A percentile compares a stretch with the other conserved stretches of the same genome.
Evolutionary conservation across 2,888 invertebrate genomes (phyloP).

Genomic region (Acronicta leporina): DNA sequence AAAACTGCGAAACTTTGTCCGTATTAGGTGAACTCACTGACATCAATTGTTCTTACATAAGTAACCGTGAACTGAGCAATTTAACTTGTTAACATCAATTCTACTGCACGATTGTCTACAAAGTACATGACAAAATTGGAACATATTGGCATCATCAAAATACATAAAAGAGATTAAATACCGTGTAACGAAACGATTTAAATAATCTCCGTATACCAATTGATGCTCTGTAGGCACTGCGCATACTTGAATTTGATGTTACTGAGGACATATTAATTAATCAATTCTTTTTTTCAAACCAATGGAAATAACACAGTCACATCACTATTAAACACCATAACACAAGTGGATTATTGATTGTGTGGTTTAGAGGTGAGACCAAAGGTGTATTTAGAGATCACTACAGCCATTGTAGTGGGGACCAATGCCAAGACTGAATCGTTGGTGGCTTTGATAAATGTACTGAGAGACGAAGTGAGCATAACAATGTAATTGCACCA

Average conservation of each 20-base stretch:
- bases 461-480: slow-evolving; percentile 82
- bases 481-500: slow-evolving; percentile 88
- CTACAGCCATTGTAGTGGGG: slow-evolving; percentile 80
- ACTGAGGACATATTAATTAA: slow-evolving; percentile 85
- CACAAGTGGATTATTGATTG: slow-evolving; percentile 54
- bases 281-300: slow-evolving; percentile 43
- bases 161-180: slow-evolving; percentile 70
- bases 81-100: slow-evolving; percentile 48
- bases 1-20: background rate
- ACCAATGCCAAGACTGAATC: slow-evolving; percentile 83
- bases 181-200: slow-evolving; percentile 86
- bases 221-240: slow-evolving; percentile 84
- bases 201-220: slow-evolving; percentile 85
- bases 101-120: slow-evolving; percentile 39
- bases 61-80: slow-evolving; percentile 40
- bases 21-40: background rate
- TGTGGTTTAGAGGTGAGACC: slow-evolving; percentile 59
- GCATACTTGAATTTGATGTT: slow-evolving; percentile 84
- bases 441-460: slow-evolving; percentile 81
- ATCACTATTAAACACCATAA: slow-evolving; percentile 68
- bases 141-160: slow-evolving; percentile 47
- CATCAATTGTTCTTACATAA: slow-evolving; percentile 28
- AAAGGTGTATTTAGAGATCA: slow-evolving; percentile 59
- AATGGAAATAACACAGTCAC: slow-evolving; percentile 57
- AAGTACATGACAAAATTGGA: slow-evolving; percentile 52